Evolutionary conservation across 2,113 vertebrate genomes (phyloP), one percentile per base, ranked within the genome.

Genomic region (Dicentrarchus labrax): DNA sequence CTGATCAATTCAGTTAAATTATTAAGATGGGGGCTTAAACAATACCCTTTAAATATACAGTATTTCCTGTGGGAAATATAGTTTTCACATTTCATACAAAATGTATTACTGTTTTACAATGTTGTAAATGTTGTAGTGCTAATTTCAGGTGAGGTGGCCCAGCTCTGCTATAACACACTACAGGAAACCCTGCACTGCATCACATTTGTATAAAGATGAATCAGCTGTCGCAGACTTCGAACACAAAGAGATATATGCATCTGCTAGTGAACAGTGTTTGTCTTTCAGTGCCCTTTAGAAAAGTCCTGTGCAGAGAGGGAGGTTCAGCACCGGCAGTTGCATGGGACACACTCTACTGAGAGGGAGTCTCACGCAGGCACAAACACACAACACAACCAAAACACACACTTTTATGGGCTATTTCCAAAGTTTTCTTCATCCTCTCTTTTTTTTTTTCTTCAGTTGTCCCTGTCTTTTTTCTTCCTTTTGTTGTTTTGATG

Each of bases 401-500:
- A 70, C 47, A 71, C 21, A 78, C 19, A 65, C 51, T 39, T 80
- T 80, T 62, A 74, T 72, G 38, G 67, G 45, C 64, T 54, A 64
- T 81, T 72, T 87, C 57, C 50, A 77, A 82, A 87, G 48, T 78
- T 83, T 79, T 78, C 78, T 77, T 75, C 78, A 65, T 76, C 57
- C 60, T 83, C 51, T 72, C 43, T 53, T 36, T 67, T 66, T 36
- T 66, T 65, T 38, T 72, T 67, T 71, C 50, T 56, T 84, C 74
- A 41, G 60, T 74, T 87, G 43, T 80, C 78, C 79, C 66, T 16
- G 51, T 75, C 38, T 80, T 80, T 82, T 74, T 66, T 65, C 48
- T 85, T 68, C 48, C 72, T 84, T 84, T 88, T 88, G 85, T 86
- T 89, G 78, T 86, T 75, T 81, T 76, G 80, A 82, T 88, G 75